Conservation (phyloP, 2,113 vertebrate genomes). For the Sapajus apella region DNA sequence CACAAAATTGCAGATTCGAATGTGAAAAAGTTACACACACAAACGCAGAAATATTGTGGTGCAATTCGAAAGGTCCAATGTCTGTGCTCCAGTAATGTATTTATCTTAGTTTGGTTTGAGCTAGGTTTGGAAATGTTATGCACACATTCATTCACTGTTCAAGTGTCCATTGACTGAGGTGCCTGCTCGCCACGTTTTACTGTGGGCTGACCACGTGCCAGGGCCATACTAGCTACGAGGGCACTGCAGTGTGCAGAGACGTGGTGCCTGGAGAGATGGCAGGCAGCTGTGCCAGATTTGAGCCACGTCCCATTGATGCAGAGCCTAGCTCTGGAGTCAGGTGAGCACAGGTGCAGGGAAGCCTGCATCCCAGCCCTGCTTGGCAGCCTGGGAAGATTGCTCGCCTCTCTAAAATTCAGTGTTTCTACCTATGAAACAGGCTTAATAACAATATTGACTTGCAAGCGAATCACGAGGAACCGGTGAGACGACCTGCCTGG, state of each 20-base stretch:
- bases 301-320: rapidly evolving
- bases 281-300: rapidly evolving
- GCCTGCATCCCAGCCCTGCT: not conserved
- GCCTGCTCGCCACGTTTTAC: not conserved
- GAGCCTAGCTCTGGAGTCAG: not conserved
- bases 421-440: not conserved
- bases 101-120: not conserved
- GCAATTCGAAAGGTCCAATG: not conserved
- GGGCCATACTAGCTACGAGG: rapidly evolving
- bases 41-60: not conserved
- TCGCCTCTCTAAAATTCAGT: not conserved
- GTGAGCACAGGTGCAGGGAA: too few species aligned
- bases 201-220: not conserved
- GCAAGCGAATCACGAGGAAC: too few species aligned
- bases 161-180: not conserved
- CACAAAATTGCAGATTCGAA: not conserved
- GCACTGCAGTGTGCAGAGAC: rapidly evolving
- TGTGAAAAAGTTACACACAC: rapidly evolving
- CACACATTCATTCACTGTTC: rapidly evolving
- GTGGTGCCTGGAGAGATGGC: not conserved
- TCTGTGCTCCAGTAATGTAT: not conserved
- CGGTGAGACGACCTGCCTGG: too few species aligned
- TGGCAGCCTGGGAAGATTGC: not conserved
- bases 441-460: not conserved
- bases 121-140: not conserved